These are phyloP conservation scores for Caenorhabditis japonica DNA, from an alignment of 2,888 invertebrate species.

Conservation along the genomic window DNA sequence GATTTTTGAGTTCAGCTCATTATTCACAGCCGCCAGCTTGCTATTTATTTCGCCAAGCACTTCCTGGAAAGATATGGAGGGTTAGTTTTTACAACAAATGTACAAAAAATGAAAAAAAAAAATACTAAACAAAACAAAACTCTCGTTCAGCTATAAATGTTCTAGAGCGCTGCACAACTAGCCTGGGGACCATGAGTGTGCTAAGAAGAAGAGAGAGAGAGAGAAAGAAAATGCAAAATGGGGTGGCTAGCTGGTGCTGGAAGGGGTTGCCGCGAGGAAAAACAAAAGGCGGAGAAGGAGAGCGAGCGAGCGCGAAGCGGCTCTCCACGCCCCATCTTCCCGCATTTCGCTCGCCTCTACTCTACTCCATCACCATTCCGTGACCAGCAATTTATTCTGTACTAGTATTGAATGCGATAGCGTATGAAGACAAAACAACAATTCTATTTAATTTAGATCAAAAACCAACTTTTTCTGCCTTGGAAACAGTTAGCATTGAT, in stretches of 20 bases:
- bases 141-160: neutral
- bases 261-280: constrained; percentile 29
- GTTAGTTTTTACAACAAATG: neutral
- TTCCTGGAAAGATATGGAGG: constrained; percentile 46
- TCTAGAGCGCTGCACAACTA: no score
- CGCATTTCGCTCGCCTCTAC: constrained; percentile 5
- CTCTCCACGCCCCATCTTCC: constrained; percentile 22
- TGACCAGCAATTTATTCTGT: constrained; percentile 42
- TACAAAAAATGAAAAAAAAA: neutral
- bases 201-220: constrained; percentile 8
- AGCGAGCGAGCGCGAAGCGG: constrained; percentile 5
- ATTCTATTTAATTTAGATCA: neutral
- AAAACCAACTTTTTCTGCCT: no score
- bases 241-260: constrained; percentile 2
- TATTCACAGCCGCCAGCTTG: constrained; percentile 70
- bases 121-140: constrained; percentile 5
- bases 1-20: constrained; percentile 73
- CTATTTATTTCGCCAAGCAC: constrained; percentile 74
- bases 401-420: constrained; percentile 29
- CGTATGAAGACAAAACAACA: constrained; percentile 7
- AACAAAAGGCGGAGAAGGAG: constrained; percentile 39
- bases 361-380: constrained; percentile 19
- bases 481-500: no score
- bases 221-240: constrained; percentile 37
- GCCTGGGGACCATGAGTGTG: no score